Conservation (phyloP, 2,797 vertebrate genomes). For the Passerculus sandwichensis region DNA sequence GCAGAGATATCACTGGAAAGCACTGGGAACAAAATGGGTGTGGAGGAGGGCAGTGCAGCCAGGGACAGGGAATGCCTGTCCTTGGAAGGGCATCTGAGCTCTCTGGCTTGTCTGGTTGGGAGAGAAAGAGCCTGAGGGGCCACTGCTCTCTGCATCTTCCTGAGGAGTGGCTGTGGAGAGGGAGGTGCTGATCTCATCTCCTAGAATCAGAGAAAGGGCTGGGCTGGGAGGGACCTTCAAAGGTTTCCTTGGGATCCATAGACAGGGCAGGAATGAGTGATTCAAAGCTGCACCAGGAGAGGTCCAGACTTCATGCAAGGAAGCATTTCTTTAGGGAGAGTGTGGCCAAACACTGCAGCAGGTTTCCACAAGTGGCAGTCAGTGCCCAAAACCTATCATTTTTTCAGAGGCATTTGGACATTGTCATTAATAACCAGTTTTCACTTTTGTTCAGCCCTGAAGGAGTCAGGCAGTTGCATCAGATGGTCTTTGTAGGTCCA, state of each 20-base stretch:
- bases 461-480: neutral
- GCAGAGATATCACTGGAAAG: neutral
- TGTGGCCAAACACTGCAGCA: neutral
- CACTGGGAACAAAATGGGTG: neutral
- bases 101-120: neutral
- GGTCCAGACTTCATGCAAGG: neutral
- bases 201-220: no score
- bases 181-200: neutral
- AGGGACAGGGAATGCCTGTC: neutral
- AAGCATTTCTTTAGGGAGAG: neutral
- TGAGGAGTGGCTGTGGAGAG: neutral
- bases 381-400: neutral
- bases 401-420: neutral
- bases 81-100: accelerated
- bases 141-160: neutral
- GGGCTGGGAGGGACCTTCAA: neutral
- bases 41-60: neutral
- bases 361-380: neutral
- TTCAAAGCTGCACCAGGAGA: neutral
- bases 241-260: neutral
- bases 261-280: neutral
- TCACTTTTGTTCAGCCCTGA: neutral
- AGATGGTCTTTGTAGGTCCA: neutral
- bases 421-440: neutral
- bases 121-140: neutral